Conservation (phyloP, 2,113 vertebrate species). For the Morphnarchus princeps region DNA sequence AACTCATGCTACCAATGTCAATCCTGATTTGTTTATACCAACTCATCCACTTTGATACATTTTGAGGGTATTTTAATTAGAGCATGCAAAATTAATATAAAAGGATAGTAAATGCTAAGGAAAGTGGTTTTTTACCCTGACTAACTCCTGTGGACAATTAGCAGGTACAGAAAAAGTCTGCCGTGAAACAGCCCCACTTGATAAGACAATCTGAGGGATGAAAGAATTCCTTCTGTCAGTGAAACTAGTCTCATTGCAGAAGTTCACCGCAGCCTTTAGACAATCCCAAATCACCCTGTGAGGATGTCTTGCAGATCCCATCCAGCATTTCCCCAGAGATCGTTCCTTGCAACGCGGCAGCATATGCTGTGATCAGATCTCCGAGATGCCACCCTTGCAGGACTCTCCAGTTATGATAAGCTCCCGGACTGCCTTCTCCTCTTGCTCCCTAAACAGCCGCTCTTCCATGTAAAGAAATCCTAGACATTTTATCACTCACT, state of each 20-base stretch:
- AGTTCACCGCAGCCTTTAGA: background rate
- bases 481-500: background rate
- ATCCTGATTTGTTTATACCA: background rate
- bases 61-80: constrained; percentile 41
- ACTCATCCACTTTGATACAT: background rate
- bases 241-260: background rate
- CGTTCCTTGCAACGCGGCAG: accelerated
- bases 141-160: background rate
- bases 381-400: background rate
- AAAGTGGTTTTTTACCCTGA: background rate
- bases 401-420: accelerated
- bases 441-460: background rate
- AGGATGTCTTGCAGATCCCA: background rate
- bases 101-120: background rate
- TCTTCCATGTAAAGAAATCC: background rate
- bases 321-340: background rate
- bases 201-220: background rate
- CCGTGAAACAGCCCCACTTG: background rate
- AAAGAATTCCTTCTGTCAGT: background rate
- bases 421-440: background rate
- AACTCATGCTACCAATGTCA: background rate
- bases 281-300: background rate
- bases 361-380: background rate
- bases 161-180: background rate
- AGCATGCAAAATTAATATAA: background rate